Evolutionary conservation across 2,888 invertebrate genomes (phyloP), one percentile per base, ranked within the genome.

Genomic region (Apoderus coryli): DNA sequence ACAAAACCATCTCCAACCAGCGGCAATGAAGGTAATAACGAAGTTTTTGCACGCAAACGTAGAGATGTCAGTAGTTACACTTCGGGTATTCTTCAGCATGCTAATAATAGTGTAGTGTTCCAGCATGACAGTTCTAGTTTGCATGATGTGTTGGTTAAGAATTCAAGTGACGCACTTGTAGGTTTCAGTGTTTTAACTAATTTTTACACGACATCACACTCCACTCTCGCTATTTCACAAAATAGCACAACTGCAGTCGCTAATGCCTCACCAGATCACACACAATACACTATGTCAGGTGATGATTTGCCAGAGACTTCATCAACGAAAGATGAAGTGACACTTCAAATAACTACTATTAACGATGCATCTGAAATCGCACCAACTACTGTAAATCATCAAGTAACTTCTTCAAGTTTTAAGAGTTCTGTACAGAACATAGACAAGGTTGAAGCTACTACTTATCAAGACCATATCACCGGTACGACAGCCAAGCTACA

Each of bases 31-130:
- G 66, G 66, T 67, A 66, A 59, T 43, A 43, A 46, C 45, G 44
- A 48, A 28, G 59, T 44, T 53, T 69, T 61, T 59, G 63, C 54
- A 48, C 76, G 70, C 62, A 72, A 64, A 59, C 81, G 72, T 76
- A 78, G 72, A 68, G 69, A 69, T 59, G 67, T 53, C 42, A 40
- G 44, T 44, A 49, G 44, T 43, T 39, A 41, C 44, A 44, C 46
- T 19, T n/a, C n/a, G n/a, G 44, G 40, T 40, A 36, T 40, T 42
- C 42, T 39, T 40, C 37, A 32, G 37, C 37, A 37, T 37, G 37
- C 44, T 43, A 46, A 42, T 45, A 45, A 43, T 45, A 44, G 35
- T 37, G 45, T n/a, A n/a, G n/a, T n/a, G n/a, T n/a, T n/a, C n/a
- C n/a, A 48, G 50, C 50, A 50, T 50, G 51, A 43, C 45, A 42